Percentiles rank a stretch among this genome's conserved stretches.
phyloP scores from a whole-genome alignment of 1,140 invertebrate species.

The Pinna nobilis region DNA sequence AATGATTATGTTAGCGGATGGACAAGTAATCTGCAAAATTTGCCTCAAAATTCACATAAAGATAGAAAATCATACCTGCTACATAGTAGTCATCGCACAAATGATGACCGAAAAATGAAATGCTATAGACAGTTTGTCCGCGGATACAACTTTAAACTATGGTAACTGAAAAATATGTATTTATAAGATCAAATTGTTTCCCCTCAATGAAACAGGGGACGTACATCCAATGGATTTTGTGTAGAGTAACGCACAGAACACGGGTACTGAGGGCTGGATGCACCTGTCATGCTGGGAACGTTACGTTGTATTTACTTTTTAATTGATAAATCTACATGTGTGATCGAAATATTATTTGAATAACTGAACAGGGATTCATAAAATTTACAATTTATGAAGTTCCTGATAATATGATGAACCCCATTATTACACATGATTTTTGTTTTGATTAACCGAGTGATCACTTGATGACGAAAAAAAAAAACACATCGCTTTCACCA shows the following conservation, averaged over 20 bases:
- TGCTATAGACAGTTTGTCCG: conserved; percentile 36
- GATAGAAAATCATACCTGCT: conserved; percentile 29
- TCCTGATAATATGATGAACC: too few relatives aligned
- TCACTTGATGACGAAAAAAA: too few relatives aligned
- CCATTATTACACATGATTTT: too few relatives aligned
- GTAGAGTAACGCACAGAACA: background rate
- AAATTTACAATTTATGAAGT: too few relatives aligned
- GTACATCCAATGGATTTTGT: conserved; percentile 22
- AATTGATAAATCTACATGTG: too few relatives aligned
- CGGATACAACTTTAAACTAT: conserved; percentile 23
- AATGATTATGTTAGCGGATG: conserved; percentile 2
- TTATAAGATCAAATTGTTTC: conserved; percentile 37
- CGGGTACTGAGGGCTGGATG: conserved; percentile 19
- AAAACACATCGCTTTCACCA: too few relatives aligned
- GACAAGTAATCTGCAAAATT: background rate
- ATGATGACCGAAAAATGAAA: conserved; percentile 27
- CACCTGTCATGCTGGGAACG: conserved; percentile 34
- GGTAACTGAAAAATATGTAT: conserved; percentile 12
- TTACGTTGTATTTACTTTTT: too few relatives aligned
- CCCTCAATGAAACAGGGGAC: conserved; percentile 37
- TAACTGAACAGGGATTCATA: too few relatives aligned
- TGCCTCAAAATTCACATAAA: conserved; percentile 6
- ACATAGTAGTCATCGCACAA: conserved; percentile 14
- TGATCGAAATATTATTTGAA: too few relatives aligned
- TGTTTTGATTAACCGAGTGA: too few relatives aligned